Evolutionary conservation across 2,113 vertebrate species (phyloP).

Genomic region (Ctenomys sociabilis): DNA sequence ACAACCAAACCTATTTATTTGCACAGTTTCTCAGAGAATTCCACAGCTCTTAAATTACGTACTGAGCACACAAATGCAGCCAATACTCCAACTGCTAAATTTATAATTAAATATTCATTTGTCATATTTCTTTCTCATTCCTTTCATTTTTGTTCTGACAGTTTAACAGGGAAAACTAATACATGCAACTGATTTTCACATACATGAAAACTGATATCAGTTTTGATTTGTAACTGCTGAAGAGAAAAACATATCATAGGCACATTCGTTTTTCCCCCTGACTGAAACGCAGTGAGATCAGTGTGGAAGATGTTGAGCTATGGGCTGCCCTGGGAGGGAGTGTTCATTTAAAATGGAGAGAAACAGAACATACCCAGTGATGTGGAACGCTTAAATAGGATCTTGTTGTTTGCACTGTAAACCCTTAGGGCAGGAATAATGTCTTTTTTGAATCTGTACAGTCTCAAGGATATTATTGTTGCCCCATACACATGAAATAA

Average conservation of each 20-base stretch:
- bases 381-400: constrained; percentile 17
- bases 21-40: neutral
- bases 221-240: constrained; percentile 26
- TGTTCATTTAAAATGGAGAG: constrained; percentile 57
- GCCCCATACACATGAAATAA: constrained; percentile 56
- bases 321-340: neutral
- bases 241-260: constrained; percentile 24
- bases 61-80: neutral
- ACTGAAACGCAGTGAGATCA: neutral
- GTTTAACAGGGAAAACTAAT: constrained; percentile 35
- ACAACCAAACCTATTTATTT: neutral
- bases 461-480: neutral
- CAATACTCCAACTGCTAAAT: neutral
- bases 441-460: constrained; percentile 55
- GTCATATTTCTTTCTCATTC: neutral
- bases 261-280: constrained; percentile 43
- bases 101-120: neutral
- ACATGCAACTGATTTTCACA: neutral
- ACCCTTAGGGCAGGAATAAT: constrained; percentile 58
- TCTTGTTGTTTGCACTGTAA: constrained; percentile 57
- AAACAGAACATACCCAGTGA: neutral
- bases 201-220: neutral
- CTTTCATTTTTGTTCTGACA: neutral
- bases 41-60: neutral
- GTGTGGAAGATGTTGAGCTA: neutral